Conservation (phyloP, 2,113 vertebrate species). For the Pluvialis apricaria region DNA sequence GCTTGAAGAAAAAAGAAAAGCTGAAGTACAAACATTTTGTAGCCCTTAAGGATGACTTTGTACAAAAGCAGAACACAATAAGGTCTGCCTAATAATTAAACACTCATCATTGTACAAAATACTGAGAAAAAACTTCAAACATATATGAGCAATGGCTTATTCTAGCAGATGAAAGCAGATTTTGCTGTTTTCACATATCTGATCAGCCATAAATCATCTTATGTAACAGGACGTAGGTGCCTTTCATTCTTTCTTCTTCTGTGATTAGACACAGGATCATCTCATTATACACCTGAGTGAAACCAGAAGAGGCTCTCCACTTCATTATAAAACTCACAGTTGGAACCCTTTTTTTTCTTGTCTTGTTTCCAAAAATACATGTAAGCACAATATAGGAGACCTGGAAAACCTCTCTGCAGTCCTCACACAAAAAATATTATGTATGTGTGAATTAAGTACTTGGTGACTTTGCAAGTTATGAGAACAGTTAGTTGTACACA, state of each 20-base stretch:
- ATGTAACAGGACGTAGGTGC: slow-evolving; percentile 28
- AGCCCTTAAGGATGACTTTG: background rate
- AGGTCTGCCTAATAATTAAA: slow-evolving; percentile 13
- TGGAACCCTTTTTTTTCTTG: background rate
- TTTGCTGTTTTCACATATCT: slow-evolving; percentile 36
- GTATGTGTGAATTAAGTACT: background rate
- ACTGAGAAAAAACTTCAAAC: background rate
- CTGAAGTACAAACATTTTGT: background rate
- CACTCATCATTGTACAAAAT: background rate
- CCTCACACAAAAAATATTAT: background rate
- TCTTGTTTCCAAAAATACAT: background rate
- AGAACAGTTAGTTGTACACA: background rate
- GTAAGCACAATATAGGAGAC: background rate
- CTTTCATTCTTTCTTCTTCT: slow-evolving; percentile 51
- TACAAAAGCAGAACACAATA: background rate
- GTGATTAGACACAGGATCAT: slow-evolving; percentile 51
- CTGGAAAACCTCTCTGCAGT: background rate
- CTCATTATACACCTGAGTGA: slow-evolving; percentile 61
- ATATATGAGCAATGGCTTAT: background rate
- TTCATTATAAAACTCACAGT: slow-evolving; percentile 7
- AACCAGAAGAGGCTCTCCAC: slow-evolving; percentile 56
- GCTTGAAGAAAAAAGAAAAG: background rate
- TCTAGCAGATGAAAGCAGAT: slow-evolving; percentile 21
- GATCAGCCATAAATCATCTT: slow-evolving; percentile 55
- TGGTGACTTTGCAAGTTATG: background rate